phyloP scores from a whole-genome alignment of 2,888 invertebrate genomes.

The Sarcophaga rosellei region DNA sequence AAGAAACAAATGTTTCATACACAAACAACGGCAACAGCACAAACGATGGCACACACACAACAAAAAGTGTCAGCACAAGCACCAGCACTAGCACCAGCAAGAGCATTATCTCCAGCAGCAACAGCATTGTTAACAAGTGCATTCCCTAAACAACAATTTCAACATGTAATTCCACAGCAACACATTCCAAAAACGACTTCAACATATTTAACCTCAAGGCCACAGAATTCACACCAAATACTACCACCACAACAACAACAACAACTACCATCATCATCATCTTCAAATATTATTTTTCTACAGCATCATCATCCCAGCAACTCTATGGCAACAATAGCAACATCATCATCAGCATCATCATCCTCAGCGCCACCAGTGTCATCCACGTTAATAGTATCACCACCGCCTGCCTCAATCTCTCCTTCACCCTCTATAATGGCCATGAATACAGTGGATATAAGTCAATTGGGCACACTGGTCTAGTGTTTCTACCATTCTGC shows the following conservation, averaged over 20 bases:
- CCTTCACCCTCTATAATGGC: conserved; percentile 64
- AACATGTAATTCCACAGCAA: conserved; percentile 42
- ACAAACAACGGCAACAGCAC: conserved; percentile 48
- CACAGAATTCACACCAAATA: conserved; percentile 57
- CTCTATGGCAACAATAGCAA: conserved; percentile 45
- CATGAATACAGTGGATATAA: conserved; percentile 70
- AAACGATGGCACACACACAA: conserved; percentile 25
- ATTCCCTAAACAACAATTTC: conserved; percentile 61
- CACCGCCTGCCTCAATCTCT: conserved; percentile 48
- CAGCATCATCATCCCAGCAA: conserved; percentile 26
- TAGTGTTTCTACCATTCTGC: conserved; percentile 39
- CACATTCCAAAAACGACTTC: conserved; percentile 56
- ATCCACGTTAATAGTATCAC: conserved; percentile 21
- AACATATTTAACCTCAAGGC: conserved; percentile 60
- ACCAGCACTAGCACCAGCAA: background rate
- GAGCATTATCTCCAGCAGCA: conserved; percentile 21
- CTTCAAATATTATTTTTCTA: conserved; percentile 39
- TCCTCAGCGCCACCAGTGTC: conserved; percentile 13
- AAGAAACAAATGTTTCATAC: conserved; percentile 74
- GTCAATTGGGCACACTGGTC: conserved; percentile 72
- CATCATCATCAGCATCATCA: conserved; percentile 20
- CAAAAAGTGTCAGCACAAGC: background rate
- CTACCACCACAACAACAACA: conserved; percentile 40
- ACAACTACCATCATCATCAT: background rate
- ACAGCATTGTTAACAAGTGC: conserved; percentile 34